Evolutionary conservation across 2,888 invertebrate species (phyloP).

Genomic region (Lottia gigantea): DNA sequence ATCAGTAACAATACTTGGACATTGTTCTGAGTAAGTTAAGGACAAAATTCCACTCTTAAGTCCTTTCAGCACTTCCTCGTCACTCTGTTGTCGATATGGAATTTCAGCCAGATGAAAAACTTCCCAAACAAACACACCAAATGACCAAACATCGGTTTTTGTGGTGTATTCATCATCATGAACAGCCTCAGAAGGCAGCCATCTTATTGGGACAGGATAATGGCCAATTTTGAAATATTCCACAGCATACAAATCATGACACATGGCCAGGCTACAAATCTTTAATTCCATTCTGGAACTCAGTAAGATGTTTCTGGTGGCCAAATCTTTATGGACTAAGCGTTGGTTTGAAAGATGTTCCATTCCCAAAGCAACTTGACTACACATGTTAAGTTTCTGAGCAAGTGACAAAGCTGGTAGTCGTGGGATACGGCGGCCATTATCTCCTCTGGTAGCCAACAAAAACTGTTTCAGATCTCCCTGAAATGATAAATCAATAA

Average conservation of each 20-base stretch:
- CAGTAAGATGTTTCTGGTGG: slow-evolving; percentile 90
- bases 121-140: slow-evolving; percentile 90
- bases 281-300: slow-evolving; percentile 84
- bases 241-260: slow-evolving; percentile 85
- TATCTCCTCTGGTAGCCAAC: slow-evolving; percentile 72
- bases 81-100: slow-evolving; percentile 81
- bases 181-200: slow-evolving; percentile 89
- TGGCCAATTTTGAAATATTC: slow-evolving; percentile 81
- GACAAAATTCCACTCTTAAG: slow-evolving; percentile 47
- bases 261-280: slow-evolving; percentile 80
- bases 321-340: slow-evolving; percentile 89
- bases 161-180: slow-evolving; percentile 90
- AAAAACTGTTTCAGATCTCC: slow-evolving; percentile 87
- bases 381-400: slow-evolving; percentile 69
- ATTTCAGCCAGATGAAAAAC: slow-evolving; percentile 83
- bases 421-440: slow-evolving; percentile 67
- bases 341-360: slow-evolving; percentile 81
- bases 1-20: slow-evolving; percentile 58
- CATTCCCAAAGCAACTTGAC: slow-evolving; percentile 84
- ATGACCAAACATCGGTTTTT: slow-evolving; percentile 93
- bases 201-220: slow-evolving; percentile 83
- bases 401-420: slow-evolving; percentile 73
- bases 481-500: slow-evolving; percentile 69
- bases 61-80: slow-evolving; percentile 76
- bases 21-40: slow-evolving; percentile 52